Evolutionary conservation across 2,888 invertebrate genomes (phyloP).

Genomic region (Pyrrhosoma nymphula): DNA sequence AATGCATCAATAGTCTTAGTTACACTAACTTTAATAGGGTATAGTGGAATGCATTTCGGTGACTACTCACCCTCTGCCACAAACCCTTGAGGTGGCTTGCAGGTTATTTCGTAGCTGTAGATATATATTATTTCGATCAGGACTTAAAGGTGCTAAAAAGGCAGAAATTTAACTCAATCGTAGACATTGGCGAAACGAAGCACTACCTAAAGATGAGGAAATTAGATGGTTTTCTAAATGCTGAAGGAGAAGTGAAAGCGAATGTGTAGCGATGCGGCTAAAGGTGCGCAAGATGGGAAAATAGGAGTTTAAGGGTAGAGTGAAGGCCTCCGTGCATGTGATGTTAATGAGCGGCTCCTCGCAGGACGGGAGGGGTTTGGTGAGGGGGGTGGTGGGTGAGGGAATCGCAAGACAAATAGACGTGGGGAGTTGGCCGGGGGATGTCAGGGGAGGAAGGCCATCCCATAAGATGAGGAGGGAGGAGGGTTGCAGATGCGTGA

Average conservation of each 20-base stretch:
- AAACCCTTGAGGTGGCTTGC: too few relatives aligned
- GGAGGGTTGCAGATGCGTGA: background rate
- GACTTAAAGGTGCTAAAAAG: too few relatives aligned
- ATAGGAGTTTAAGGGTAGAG: slow-evolving; percentile 7
- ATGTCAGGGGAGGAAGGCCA: background rate
- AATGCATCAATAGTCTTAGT: too few relatives aligned
- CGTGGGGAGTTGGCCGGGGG: background rate
- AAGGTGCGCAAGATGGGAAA: background rate
- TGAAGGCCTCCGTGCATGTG: background rate
- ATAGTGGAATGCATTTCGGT: too few relatives aligned
- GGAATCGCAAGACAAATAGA: slow-evolving; percentile 59
- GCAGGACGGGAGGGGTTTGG: background rate
- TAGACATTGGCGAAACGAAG: too few relatives aligned
- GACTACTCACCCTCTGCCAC: too few relatives aligned
- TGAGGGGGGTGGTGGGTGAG: background rate
- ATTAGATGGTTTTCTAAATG: too few relatives aligned
- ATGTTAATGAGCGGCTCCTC: slow-evolving; percentile 12
- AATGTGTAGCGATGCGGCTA: background rate
- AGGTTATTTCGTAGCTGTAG: too few relatives aligned
- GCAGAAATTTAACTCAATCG: too few relatives aligned
- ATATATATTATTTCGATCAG: too few relatives aligned
- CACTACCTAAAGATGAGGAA: too few relatives aligned
- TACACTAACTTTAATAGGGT: too few relatives aligned
- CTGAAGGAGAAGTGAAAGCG: background rate
- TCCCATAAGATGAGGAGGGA: background rate